A percentile compares a stretch with the other conserved stretches of the same genome.
These are phyloP conservation scores for Oreocharis arfaki DNA, from an alignment of 2,113 vertebrate species.

Conservation along the genomic window DNA sequence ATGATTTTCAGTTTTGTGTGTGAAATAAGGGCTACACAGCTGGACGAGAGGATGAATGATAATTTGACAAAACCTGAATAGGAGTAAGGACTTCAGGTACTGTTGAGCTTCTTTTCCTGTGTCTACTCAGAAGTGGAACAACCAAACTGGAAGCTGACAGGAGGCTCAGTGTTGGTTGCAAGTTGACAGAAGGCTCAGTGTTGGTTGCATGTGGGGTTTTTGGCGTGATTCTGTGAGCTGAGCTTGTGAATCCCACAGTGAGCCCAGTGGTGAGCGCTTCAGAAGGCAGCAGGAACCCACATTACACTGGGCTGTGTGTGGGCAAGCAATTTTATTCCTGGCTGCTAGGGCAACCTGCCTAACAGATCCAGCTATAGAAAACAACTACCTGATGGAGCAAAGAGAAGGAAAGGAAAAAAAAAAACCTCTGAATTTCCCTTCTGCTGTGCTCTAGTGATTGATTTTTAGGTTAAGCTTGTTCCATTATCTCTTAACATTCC, in stretches of 20 bases:
- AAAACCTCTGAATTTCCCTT: background rate
- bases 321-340: background rate
- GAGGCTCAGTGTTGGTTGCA: background rate
- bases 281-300: background rate
- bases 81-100: background rate
- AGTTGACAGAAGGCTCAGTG: background rate
- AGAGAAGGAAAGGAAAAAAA: background rate
- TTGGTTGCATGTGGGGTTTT: background rate
- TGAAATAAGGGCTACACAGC: background rate
- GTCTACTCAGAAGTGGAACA: background rate
- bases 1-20: background rate
- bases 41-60: background rate
- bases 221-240: background rate
- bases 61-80: background rate
- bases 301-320: background rate
- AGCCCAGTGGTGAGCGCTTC: background rate
- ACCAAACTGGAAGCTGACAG: background rate
- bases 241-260: background rate
- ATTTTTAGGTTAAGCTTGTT: background rate
- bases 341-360: background rate
- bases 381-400: background rate
- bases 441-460: background rate
- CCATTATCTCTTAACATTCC: background rate
- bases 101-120: background rate
- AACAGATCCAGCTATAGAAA: background rate